Conservation (phyloP, 1,140 invertebrate genomes). For the Drosophila parvula region DNA sequence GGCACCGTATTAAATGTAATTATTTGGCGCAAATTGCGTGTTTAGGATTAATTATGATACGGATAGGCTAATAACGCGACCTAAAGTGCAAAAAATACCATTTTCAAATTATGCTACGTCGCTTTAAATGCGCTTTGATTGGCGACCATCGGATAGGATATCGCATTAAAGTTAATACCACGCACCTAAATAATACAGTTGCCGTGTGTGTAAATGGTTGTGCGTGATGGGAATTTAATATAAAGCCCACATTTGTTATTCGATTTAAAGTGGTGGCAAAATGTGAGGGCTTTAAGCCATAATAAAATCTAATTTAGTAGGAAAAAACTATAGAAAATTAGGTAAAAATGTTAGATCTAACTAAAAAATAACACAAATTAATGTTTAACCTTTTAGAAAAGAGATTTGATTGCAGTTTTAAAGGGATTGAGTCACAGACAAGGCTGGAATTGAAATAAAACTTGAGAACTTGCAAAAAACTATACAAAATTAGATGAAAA, state of each 20-base stretch:
- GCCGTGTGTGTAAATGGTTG: conserved; percentile 19
- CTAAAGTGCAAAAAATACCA: conserved; percentile 70
- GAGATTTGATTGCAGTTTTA: too few relatives aligned
- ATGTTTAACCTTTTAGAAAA: not conserved
- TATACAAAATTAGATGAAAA: not conserved
- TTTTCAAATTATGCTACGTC: conserved; percentile 69
- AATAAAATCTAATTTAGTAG: conserved; percentile 1
- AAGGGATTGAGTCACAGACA: too few relatives aligned
- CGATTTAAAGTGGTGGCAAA: conserved; percentile 25
- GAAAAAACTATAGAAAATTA: not conserved
- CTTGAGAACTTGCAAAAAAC: too few relatives aligned
- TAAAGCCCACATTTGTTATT: conserved; percentile 4
- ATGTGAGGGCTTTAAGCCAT: not conserved
- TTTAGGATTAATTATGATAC: conserved; percentile 82
- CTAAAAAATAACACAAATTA: not conserved
- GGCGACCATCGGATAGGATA: conserved; percentile 49
- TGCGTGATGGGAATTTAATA: conserved; percentile 63
- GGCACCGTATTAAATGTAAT: conserved; percentile 74
- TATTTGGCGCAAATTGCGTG: conserved; percentile 81
- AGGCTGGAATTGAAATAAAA: too few relatives aligned
- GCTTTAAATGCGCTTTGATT: conserved; percentile 61
- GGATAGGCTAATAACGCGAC: conserved; percentile 75
- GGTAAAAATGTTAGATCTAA: not conserved
- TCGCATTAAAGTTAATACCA: conserved; percentile 62
- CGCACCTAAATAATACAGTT: conserved; percentile 41